Evolutionary conservation across 2,797 vertebrate species (phyloP), one percentile per base, ranked within the genome.

Genomic region (Sebastes miniatus): DNA sequence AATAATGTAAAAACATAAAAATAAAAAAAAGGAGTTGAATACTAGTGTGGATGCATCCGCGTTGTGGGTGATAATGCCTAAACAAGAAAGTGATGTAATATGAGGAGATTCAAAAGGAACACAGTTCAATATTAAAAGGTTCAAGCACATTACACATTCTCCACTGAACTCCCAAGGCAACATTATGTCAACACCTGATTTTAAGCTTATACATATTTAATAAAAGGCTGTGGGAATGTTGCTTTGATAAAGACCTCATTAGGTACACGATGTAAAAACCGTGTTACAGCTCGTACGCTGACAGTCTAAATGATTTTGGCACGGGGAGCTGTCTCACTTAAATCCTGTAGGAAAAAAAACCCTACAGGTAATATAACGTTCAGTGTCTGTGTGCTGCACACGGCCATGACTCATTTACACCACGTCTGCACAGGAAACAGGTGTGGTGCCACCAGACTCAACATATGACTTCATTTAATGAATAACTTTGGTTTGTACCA

Each of bases 231-330:
- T 68, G 31, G 66, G 70, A 81, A 76, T 76, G 67, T 72, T 79
- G 69, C 85, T 89, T 81, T 89, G 84, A 90, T 90, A 73, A 89
- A 90, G 76, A 91, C 70, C 73, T 79, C 79, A 88, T 88, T 88
- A 83, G 71, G 78, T 79, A 25, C 70, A 86, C 36, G 64, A 87
- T 89, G 83, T 88, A 84, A 87, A 90, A 84, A 29, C 5, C 12
- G 0, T 61, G 66, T 85, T 73, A 63, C 71, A 76, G 72, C 84
- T 78, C 13, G 11, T 56, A 57, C 8, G 20, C 73, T 43, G 73
- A 84, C 80, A 69, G 29, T 72, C 47, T 57, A 58, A 83, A 83
- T 74, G 36, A 74, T 65, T 76, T 22, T 74, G 73, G 70, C 74
- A 61, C 32, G 62, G 14, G 31, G 14, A 67, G 63, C 54, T 20